phyloP scores from a whole-genome alignment of 2,888 invertebrate species.

The Mesochorus sp. region DNA sequence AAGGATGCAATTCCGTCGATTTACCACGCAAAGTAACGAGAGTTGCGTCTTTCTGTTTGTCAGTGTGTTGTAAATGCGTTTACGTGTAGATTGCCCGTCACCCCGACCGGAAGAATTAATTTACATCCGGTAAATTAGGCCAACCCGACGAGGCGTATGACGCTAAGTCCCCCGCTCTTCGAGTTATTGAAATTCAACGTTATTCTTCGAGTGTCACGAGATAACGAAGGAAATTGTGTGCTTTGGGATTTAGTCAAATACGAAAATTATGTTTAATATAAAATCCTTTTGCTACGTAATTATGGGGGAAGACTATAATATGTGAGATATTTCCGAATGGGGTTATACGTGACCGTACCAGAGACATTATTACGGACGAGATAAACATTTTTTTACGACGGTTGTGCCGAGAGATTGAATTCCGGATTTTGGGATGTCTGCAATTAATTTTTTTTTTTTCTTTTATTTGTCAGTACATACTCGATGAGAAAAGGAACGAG shows the following conservation, averaged over 20 bases:
- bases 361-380: neutral
- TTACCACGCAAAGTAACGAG: neutral
- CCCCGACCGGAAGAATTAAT: constrained; percentile 68
- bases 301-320: constrained; percentile 2
- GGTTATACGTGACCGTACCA: constrained; percentile 25
- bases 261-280: constrained; percentile 41
- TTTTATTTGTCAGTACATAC: neutral
- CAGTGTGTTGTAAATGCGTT: too few relatives aligned
- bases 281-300: neutral
- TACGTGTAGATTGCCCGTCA: constrained; percentile 14
- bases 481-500: neutral
- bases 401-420: constrained; percentile 14
- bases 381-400: constrained; percentile 14
- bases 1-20: neutral
- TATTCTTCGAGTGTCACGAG: neutral
- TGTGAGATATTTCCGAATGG: constrained; percentile 40
- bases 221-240: neutral
- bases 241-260: constrained; percentile 11
- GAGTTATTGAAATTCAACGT: constrained; percentile 41
- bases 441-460: constrained; percentile 47
- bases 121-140: constrained; percentile 71
- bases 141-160: constrained; percentile 38
- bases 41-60: too few relatives aligned
- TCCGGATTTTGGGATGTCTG: constrained; percentile 10
- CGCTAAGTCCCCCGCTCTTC: constrained; percentile 45